A percentile compares a stretch with the other conserved stretches of the same genome.
Evolutionary conservation across 2,888 invertebrate genomes (phyloP).

Genomic region (Eudemis profundana): DNA sequence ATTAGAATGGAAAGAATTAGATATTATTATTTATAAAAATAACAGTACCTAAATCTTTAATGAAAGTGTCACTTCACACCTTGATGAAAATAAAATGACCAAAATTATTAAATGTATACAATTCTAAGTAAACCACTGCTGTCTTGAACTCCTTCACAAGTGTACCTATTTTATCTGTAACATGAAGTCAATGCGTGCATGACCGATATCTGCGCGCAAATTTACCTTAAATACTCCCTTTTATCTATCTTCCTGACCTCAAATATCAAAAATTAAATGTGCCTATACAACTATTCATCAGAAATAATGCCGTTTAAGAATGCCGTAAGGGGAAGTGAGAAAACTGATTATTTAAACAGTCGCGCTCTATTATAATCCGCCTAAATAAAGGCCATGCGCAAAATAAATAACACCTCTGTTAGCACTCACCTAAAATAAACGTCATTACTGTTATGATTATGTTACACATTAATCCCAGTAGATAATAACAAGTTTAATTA

Average conservation of each 20-base stretch:
- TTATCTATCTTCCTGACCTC: constrained; percentile 59
- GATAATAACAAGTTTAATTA: constrained; percentile 44
- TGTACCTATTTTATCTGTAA: constrained; percentile 41
- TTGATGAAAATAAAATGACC: too few relatives aligned
- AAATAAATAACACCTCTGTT: constrained; percentile 46
- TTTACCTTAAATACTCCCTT: constrained; percentile 48
- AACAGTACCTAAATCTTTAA: too few relatives aligned
- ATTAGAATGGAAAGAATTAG: too few relatives aligned
- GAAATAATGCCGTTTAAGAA: constrained; percentile 5
- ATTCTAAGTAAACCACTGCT: constrained; percentile 9
- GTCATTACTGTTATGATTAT: constrained; percentile 53
- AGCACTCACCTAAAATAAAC: constrained; percentile 61
- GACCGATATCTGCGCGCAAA: constrained; percentile 48
- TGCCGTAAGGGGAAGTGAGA: not conserved
- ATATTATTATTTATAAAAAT: too few relatives aligned
- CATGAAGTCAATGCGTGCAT: constrained; percentile 47
- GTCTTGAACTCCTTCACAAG: constrained; percentile 12
- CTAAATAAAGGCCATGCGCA: constrained; percentile 47
- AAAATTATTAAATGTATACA: not conserved
- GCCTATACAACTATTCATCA: not conserved
- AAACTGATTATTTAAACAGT: constrained; percentile 38
- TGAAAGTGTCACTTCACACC: too few relatives aligned
- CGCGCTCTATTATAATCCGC: constrained; percentile 41
- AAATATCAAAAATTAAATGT: constrained; percentile 45
- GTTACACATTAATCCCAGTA: constrained; percentile 13